Conservation (phyloP, 2,797 vertebrate species). For the Limnodromus scolopaceus region DNA sequence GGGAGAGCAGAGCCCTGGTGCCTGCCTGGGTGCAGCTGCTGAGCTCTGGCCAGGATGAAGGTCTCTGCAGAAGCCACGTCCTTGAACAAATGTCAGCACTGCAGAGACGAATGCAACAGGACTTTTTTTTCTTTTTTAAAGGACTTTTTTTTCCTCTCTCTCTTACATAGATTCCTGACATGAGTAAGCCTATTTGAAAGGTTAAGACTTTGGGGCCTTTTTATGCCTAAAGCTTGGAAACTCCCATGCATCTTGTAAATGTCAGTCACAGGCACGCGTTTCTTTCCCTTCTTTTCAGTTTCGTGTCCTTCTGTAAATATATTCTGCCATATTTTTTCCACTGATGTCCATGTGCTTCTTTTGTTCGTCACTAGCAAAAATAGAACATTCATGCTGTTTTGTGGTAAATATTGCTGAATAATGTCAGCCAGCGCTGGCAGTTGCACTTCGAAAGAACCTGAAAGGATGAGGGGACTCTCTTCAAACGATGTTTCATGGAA, state of each 20-base stretch:
- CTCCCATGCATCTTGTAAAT: not conserved
- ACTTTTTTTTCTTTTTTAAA: not conserved
- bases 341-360: constrained; percentile 26
- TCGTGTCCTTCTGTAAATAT: not conserved
- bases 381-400: constrained; percentile 41
- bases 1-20: not conserved
- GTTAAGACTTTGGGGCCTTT: not conserved
- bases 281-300: constrained; percentile 39
- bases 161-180: not conserved
- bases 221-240: constrained; percentile 52
- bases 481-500: not conserved
- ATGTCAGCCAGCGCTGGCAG: not conserved
- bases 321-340: constrained; percentile 25
- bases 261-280: not conserved
- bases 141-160: not conserved
- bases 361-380: constrained; percentile 57
- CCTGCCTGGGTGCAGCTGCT: not conserved
- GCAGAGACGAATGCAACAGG: not conserved
- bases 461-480: not conserved
- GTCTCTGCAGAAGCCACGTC: not conserved
- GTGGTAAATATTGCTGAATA: not conserved
- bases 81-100: not conserved
- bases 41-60: not conserved
- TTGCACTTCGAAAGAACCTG: not conserved
- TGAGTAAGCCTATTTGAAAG: constrained; percentile 12